Conservation (phyloP, 2,113 vertebrate species). For the Calidris pugnax region DNA sequence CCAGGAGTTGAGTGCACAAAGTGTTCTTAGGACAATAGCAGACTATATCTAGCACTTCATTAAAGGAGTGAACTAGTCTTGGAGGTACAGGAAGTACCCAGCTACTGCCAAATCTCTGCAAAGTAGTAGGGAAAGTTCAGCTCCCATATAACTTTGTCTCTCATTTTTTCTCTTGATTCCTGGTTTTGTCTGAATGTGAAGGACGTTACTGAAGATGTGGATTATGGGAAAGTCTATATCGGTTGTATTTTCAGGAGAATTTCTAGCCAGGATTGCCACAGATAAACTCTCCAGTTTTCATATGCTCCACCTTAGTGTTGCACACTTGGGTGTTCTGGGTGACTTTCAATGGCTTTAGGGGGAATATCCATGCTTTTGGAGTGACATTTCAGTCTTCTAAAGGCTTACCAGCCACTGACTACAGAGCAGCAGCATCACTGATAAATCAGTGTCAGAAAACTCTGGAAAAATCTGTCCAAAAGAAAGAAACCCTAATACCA, state of each 20-base stretch:
- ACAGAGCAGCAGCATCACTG: rapidly evolving
- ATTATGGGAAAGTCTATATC: background rate
- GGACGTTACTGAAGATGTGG: background rate
- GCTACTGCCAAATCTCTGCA: background rate
- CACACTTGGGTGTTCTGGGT: background rate
- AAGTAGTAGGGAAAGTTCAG: background rate
- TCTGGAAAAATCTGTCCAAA: background rate
- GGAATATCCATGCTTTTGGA: background rate
- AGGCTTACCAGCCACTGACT: background rate
- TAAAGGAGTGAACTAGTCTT: background rate
- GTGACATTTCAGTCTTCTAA: background rate
- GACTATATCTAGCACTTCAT: background rate
- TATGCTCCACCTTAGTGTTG: background rate
- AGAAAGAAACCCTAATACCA: background rate
- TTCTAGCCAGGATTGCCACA: background rate
- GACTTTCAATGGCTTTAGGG: background rate
- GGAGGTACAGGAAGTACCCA: background rate
- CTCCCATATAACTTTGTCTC: rapidly evolving
- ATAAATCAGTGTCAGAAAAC: background rate
- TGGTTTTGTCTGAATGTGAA: background rate
- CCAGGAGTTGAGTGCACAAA: background rate
- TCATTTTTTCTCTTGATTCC: background rate
- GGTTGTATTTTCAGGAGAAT: background rate
- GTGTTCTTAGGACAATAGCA: background rate
- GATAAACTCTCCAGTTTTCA: background rate